A percentile compares a stretch with the other conserved stretches of the same genome.
Conservation (phyloP, 2,113 vertebrate species). For the Pan paniscus region DNA sequence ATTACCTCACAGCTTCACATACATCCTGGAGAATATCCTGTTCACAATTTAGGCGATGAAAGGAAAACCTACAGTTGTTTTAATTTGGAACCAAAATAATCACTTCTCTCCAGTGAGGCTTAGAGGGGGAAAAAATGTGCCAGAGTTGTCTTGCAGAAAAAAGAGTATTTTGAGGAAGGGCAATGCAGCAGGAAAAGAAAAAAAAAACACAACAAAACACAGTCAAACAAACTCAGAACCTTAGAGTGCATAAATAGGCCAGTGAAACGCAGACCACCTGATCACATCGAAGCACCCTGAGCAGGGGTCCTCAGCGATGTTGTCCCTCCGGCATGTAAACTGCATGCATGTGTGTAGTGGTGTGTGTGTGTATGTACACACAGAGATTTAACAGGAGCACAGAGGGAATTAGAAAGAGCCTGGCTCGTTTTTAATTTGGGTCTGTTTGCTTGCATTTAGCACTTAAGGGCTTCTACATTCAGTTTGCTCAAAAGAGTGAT, state of each 20-base stretch:
- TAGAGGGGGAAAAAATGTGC: background rate
- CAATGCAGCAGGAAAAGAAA: background rate
- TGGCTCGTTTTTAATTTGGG: slow-evolving; percentile 81
- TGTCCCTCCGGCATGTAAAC: background rate
- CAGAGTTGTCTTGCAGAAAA: slow-evolving; percentile 12
- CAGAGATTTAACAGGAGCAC: slow-evolving; percentile 55
- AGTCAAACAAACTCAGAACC: slow-evolving; percentile 26
- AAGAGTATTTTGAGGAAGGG: background rate
- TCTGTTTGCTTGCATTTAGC: slow-evolving; percentile 85
- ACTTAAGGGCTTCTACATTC: slow-evolving; percentile 84
- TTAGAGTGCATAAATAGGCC: slow-evolving; percentile 15
- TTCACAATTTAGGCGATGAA: slow-evolving; percentile 39
- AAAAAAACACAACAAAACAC: background rate
- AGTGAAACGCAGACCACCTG: background rate
- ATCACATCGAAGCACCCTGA: background rate
- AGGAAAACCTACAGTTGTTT: slow-evolving; percentile 70
- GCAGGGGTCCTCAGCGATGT: background rate
- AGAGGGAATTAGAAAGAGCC: slow-evolving; percentile 70
- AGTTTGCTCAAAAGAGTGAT: slow-evolving; percentile 86
- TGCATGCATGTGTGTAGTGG: accelerated
- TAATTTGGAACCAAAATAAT: slow-evolving; percentile 70
- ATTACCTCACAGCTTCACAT: slow-evolving; percentile 43
- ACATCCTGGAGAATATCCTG: slow-evolving; percentile 62
- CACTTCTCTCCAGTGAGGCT: slow-evolving; percentile 54
- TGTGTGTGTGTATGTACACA: background rate